Evolutionary conservation across 2,888 invertebrate genomes (phyloP).

Genomic region (Drosophila tripunctata): DNA sequence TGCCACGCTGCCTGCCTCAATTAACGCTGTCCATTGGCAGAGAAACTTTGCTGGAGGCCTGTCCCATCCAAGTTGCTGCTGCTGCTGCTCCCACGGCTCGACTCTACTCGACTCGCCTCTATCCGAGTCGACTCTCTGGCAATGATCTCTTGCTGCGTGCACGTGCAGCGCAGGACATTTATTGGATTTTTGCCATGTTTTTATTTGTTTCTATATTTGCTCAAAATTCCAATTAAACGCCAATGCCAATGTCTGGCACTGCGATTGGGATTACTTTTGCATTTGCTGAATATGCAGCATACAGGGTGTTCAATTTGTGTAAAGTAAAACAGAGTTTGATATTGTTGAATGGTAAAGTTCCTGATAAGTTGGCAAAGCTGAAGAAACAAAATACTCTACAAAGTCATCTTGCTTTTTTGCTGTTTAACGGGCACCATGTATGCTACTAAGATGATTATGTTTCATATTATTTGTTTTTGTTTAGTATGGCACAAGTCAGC

Average conservation of each 20-base stretch:
- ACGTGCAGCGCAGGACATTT: constrained; percentile 84
- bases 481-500: too few relatives aligned
- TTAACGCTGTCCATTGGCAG: constrained; percentile 53
- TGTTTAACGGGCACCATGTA: too few relatives aligned
- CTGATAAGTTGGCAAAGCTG: too few relatives aligned
- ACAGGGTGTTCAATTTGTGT: constrained; percentile 29
- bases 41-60: constrained; percentile 19
- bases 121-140: neutral
- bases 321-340: too few relatives aligned
- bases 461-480: too few relatives aligned
- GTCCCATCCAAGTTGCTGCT: neutral
- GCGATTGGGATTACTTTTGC: constrained; percentile 11
- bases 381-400: too few relatives aligned
- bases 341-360: too few relatives aligned
- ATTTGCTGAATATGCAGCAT: constrained; percentile 1
- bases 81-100: constrained; percentile 43
- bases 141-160: constrained; percentile 62
- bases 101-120: neutral
- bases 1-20: constrained; percentile 58
- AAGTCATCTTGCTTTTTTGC: too few relatives aligned
- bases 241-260: constrained; percentile 49
- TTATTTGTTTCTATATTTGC: constrained; percentile 78
- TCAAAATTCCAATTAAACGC: constrained; percentile 79
- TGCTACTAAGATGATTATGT: too few relatives aligned
- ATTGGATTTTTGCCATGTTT: constrained; percentile 82